phyloP scores from a whole-genome alignment of 1,140 invertebrate species.

The Drosophila yakuba region DNA sequence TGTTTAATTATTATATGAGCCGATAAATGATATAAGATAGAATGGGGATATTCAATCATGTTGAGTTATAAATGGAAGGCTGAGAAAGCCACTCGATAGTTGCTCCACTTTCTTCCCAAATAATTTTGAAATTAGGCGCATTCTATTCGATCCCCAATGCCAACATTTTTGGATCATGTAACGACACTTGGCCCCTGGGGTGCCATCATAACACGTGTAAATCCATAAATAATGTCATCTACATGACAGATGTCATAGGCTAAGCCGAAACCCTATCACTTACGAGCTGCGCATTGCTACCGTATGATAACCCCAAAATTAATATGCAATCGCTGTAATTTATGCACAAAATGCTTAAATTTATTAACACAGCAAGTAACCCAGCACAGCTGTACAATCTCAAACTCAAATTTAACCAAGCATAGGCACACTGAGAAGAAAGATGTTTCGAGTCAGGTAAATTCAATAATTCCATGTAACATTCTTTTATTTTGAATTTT shows the following conservation, averaged over 20 bases:
- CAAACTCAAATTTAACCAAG: constrained; percentile 28
- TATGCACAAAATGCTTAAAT: constrained; percentile 72
- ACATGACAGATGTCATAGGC: constrained; percentile 16
- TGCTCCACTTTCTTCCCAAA: constrained; percentile 31
- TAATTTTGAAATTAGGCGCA: constrained; percentile 29
- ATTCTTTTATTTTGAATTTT: too few species aligned
- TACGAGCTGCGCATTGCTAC: constrained; percentile 33
- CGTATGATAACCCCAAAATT: constrained; percentile 49
- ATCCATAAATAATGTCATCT: constrained; percentile 65
- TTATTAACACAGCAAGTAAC: constrained; percentile 56
- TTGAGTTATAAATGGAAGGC: constrained; percentile 7
- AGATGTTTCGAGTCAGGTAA: not conserved
- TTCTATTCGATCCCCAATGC: not conserved
- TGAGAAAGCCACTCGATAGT: constrained; percentile 12
- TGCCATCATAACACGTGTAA: constrained; percentile 75
- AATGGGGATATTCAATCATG: constrained; percentile 30
- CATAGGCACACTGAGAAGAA: constrained; percentile 1
- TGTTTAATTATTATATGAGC: constrained; percentile 44
- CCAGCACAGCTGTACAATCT: constrained; percentile 16
- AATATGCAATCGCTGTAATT: constrained; percentile 72
- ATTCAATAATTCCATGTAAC: too few species aligned
- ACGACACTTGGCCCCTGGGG: constrained; percentile 51
- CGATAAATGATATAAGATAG: constrained; percentile 25
- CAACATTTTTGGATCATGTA: constrained; percentile 39
- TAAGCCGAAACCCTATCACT: constrained; percentile 40